Conservation (phyloP, 2,797 vertebrate genomes). For the Hapalemur alaotrensis region DNA sequence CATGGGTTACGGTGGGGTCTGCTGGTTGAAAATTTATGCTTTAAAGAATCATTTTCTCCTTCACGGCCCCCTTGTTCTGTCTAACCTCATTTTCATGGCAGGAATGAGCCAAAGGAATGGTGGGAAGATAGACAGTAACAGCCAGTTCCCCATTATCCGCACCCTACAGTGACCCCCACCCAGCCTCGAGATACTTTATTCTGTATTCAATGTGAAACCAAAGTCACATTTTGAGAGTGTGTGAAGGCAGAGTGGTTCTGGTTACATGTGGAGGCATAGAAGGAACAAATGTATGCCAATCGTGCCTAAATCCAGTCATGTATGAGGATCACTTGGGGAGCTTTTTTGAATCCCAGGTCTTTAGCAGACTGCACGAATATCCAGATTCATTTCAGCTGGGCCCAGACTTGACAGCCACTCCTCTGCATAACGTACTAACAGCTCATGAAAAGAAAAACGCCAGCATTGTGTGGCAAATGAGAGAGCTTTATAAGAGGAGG, state of each 20-base stretch:
- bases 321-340: background rate
- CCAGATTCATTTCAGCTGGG: background rate
- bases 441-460: background rate
- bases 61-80: background rate
- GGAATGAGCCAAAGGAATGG: background rate
- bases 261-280: accelerated
- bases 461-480: background rate
- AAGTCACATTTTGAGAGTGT: background rate
- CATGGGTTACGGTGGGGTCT: background rate
- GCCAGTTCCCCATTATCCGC: background rate
- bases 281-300: background rate
- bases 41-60: background rate
- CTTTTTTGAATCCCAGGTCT: background rate
- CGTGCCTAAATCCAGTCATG: background rate
- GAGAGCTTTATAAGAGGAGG: background rate
- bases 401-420: background rate
- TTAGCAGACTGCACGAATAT: background rate
- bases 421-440: background rate
- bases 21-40: background rate
- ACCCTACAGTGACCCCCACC: accelerated
- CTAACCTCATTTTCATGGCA: background rate
- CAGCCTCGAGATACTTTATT: background rate
- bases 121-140: background rate
- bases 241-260: background rate
- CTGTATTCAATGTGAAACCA: background rate